Evolutionary conservation across 2,113 vertebrate genomes (phyloP), one percentile per base, ranked within the genome.

Genomic region (Guaruba guarouba): DNA sequence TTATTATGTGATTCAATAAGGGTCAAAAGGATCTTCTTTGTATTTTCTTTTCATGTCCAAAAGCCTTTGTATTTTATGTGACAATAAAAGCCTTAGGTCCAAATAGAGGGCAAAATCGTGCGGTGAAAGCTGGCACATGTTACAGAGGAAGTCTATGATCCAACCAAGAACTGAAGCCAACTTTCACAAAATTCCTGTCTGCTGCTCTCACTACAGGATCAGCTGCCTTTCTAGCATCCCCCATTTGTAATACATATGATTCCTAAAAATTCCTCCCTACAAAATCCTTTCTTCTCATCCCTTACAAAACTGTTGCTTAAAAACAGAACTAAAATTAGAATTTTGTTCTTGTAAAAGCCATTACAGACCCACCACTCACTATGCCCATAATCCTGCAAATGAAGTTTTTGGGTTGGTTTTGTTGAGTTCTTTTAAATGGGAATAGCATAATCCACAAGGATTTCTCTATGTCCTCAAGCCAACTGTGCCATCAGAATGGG

Each of bases 391-490:
- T 74, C 33, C 61, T 88, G n/a, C 46, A n/a, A 81, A 61, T 87
- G 82, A 95, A 83, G 43, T 39, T 77, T 48, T 55, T 23, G 19
- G 22, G 17, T 71, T 92, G 41, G 4, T 59, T 74, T 62, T 46
- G 10, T 15, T 33, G 3, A 6, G 46, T 37, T 39, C 43, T 29
- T 73, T 46, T 43, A 6, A 71, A 82, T 41, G 35, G 39, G 55
- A 92, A 90, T 43, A 95, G 67, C 70, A 71, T 67, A 84, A 75
- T 37, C 54, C 93, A 82, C 74, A 95, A 95, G 86, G 92, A 96
- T 88, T 95, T 96, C 93, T 93, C 85, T 94, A 57, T 96, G 76
- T 97, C 95, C 82, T 96, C 92, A 89, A 79, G 78, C 96, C 90
- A 97, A 86, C 74, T 96, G 59, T 92, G 96, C 64, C 91, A 95